Evolutionary conservation across 2,113 vertebrate genomes (phyloP).

Genomic region (zebrafish (Danio rerio)): GRCz12tu NC_133196.1:29563001-29563500

Average conservation of each 20-base stretch:
- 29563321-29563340: constrained; percentile 10
- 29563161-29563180: neutral
- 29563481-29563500: no score
- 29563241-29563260: neutral
- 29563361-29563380: neutral
- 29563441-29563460: no score
- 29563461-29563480: no score
- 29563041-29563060: neutral
- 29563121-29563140: neutral
- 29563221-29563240: neutral
- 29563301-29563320: constrained; percentile 13
- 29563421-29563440: neutral
- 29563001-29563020: constrained; percentile 28
- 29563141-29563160: neutral
- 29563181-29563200: neutral
- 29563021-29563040: constrained; percentile 21
- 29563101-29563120: neutral
- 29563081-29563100: neutral
- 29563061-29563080: neutral
- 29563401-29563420: neutral
- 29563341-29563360: neutral
- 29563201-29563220: neutral
- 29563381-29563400: neutral
- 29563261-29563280: neutral
- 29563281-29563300: constrained; percentile 5